A percentile compares a stretch with the other conserved stretches of the same genome.
Conservation (phyloP, 1,140 invertebrate genomes). For the Planococcus citri region DNA sequence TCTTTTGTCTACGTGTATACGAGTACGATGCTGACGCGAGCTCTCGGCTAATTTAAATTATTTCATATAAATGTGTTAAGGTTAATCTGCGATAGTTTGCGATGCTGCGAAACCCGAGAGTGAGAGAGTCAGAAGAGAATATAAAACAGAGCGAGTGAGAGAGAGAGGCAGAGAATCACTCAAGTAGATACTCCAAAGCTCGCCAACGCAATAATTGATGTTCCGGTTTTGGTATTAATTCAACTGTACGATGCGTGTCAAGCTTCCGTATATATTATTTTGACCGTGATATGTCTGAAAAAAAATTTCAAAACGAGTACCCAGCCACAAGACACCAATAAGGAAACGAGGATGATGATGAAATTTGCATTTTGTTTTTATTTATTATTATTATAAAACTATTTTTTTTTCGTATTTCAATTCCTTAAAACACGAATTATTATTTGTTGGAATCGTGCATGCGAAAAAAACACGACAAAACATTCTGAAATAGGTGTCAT, state of each 20-base stretch:
- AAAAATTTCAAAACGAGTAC: not conserved
- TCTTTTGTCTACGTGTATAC: not conserved
- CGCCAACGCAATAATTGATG: not conserved
- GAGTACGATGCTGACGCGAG: not conserved
- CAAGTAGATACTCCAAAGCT: too few species aligned
- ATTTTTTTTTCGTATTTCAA: too few species aligned
- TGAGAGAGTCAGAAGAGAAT: not conserved
- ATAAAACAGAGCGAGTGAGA: not conserved
- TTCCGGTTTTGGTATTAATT: conserved; percentile 2
- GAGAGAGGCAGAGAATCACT: too few species aligned
- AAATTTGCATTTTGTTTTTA: not conserved
- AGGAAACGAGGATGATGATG: not conserved
- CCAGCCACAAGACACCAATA: not conserved
- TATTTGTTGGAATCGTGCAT: too few species aligned
- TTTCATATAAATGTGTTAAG: not conserved
- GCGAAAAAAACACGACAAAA: too few species aligned
- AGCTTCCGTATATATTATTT: not conserved
- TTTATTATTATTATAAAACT: too few species aligned
- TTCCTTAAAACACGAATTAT: too few species aligned
- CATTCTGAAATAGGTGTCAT: too few species aligned
- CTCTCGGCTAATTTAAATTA: not conserved
- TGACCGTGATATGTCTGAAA: not conserved
- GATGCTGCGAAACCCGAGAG: too few species aligned
- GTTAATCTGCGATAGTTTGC: not conserved
- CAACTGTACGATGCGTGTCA: not conserved